Evolutionary conservation across 2,113 vertebrate species (phyloP).

Genomic region (Menura novaehollandiae): DNA sequence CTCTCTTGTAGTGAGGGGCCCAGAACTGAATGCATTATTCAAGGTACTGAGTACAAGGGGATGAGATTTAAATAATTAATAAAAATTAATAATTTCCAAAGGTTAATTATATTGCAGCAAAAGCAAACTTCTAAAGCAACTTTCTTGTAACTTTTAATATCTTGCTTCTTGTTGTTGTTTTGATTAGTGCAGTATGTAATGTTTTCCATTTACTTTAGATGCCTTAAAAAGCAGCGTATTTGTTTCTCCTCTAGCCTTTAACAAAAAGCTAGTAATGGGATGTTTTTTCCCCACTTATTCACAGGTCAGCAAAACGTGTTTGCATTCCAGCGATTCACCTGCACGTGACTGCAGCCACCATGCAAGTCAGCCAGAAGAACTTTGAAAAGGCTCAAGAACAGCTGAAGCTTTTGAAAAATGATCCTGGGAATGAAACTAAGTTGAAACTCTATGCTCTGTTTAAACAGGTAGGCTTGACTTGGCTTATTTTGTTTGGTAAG

Average conservation of each 20-base stretch:
- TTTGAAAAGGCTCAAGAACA: constrained; percentile 82
- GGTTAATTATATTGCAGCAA: not conserved
- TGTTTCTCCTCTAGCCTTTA: not conserved
- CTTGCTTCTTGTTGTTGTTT: not conserved
- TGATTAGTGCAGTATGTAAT: not conserved
- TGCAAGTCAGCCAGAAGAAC: constrained; percentile 78
- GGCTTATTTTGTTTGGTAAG: not conserved
- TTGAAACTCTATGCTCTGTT: constrained; percentile 90
- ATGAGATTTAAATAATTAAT: not conserved
- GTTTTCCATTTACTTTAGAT: not conserved
- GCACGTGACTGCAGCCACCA: constrained; percentile 67
- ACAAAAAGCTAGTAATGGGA: not conserved
- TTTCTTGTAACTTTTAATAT: not conserved
- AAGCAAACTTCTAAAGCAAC: not conserved
- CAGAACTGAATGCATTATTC: not conserved
- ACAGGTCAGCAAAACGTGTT: constrained; percentile 2
- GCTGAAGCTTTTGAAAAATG: constrained; percentile 80
- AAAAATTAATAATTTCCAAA: not conserved
- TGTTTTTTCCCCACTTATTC: not conserved
- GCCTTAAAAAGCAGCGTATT: not conserved
- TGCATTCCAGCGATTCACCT: constrained; percentile 48
- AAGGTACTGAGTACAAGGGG: not conserved
- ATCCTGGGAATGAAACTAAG: constrained; percentile 88
- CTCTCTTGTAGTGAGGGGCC: not conserved
- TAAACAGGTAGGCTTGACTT: constrained; percentile 83